Base-by-base conservation (phyloP, 1,140 invertebrate genomes). In the Araneus ventricosus region DNA sequence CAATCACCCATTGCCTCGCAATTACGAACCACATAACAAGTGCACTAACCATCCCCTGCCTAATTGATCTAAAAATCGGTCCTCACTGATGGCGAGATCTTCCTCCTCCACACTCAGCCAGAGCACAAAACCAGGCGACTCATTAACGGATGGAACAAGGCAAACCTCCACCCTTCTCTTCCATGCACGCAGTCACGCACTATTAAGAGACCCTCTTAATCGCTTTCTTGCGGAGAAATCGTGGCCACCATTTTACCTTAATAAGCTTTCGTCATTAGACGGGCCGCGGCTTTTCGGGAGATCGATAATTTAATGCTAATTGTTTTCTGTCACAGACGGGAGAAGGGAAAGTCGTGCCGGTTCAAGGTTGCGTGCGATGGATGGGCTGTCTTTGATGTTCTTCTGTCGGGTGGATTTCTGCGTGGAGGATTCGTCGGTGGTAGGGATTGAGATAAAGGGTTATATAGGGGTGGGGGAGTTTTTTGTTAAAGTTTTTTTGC, bases 11-110 rank as follows among this genome's bases (percentile, higher is more conserved):
- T 75, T 75, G 70, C 70, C 20, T 75, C 14, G 17, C 30, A 75
- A 75, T 75, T 37, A 37, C 70, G 45, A 52, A 22, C 30, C 70
- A 22, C 30, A 34, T 75, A 75, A 75, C 70, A 75, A 34, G 70
- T 75, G 34, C 22, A 75, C 34, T 75, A 20, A 37, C 34, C 70
- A 75, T 75, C 30, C 63, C 30, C 70, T 37, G 30, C 70, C 70
- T 75, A 75, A 75, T 75, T 75, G 70, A 75, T 75, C 70, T 75
- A 75, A 75, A 75, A 75, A 75, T 75, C 70, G 70, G 70, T 75
- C 70, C 45, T 75, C 34, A 75, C 5, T 75, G 27, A 14, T 37
- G 70, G 70, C 70, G 70, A 75, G 27, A 75, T 34, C 30, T 75
- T 75, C 70, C 70, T 75, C 70, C 70, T 75, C 70, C 27, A 75